Evolutionary conservation across 2,888 invertebrate species (phyloP), one percentile per base, ranked within the genome.

Genomic region (Eubasilissa splendida): DNA sequence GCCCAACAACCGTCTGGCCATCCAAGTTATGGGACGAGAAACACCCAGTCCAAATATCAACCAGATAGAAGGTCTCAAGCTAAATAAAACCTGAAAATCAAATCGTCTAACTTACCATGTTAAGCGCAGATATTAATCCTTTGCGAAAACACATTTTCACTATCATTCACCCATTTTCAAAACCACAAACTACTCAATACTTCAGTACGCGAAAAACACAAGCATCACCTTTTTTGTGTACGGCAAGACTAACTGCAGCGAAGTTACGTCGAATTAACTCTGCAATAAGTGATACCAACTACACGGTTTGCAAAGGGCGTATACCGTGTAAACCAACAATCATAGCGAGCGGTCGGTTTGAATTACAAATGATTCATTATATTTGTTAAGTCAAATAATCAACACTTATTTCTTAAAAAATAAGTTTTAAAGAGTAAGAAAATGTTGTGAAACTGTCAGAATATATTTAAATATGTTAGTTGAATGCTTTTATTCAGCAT

Each of bases 71-170:
- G 52, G n/a, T 52, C 68, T n/a, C 14, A 60, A 60, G 3, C 22
- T 22, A n/a, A n/a, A 14, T 60, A 60, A 60, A n/a, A n/a, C 73
- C 33, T 11, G 14, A 31, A 56, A 54, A 73, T 56, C 22, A 12
- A 73, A 73, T 42, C 10, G 52, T 58, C 63, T 11, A 12, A 52
- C 79, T 66, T 58, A 79, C 79, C 79, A 53, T 53, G 8, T 66
- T 66, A 33, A 52, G 54, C 66, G 31, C 31, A 53, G 66, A 53
- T 50, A 42, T 53, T 73, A 74, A 79, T 79, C 79, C 79, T 60
- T 74, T 65, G 60, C 54, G 58, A 52, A 59, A 79, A 79, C 79
- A 79, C 79, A 79, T 79, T 74, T 79, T 74, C 79, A 79, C 79
- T 74, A 79, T 73, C 74, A 79, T 22, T 66, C 74, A 79, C 71